Conservation (phyloP, 2,888 invertebrate species). For the Leucoma salicis region DNA sequence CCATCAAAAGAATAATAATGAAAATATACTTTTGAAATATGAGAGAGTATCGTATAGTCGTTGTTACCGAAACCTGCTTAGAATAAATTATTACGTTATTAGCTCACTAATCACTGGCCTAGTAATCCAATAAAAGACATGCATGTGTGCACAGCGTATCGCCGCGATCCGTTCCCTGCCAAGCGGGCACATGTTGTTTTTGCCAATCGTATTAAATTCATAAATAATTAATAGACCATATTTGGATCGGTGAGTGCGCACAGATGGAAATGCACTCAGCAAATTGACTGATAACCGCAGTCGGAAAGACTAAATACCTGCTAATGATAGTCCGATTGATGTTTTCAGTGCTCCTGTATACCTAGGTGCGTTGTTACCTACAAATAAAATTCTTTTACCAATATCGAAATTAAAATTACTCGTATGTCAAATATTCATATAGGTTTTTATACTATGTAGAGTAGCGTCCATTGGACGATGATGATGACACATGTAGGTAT, state of each 20-base stretch:
- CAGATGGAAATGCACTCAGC: slow-evolving; percentile 75
- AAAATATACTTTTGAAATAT: background rate
- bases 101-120: slow-evolving; percentile 42
- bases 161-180: background rate
- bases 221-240: slow-evolving; percentile 77
- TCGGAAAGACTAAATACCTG: slow-evolving; percentile 77
- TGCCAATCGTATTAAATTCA: slow-evolving; percentile 71
- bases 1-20: background rate
- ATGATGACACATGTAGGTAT: no score
- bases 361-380: no score
- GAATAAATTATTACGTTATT: slow-evolving; percentile 31
- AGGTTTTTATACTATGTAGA: no score
- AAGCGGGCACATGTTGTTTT: slow-evolving; percentile 54
- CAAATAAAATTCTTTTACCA: slow-evolving; percentile 24
- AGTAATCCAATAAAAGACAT: slow-evolving; percentile 65
- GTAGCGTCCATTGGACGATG: no score
- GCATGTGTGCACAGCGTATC: slow-evolving; percentile 34
- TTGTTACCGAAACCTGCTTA: slow-evolving; percentile 9
- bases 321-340: slow-evolving; percentile 73
- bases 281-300: slow-evolving; percentile 80
- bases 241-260: slow-evolving; percentile 63
- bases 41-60: background rate
- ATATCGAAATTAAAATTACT: slow-evolving; percentile 18
- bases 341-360: slow-evolving; percentile 38
- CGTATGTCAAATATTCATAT: no score